Evolutionary conservation across 2,888 invertebrate species (phyloP), one percentile per base, ranked within the genome.

Genomic region (Micoletzkya japonica): DNA sequence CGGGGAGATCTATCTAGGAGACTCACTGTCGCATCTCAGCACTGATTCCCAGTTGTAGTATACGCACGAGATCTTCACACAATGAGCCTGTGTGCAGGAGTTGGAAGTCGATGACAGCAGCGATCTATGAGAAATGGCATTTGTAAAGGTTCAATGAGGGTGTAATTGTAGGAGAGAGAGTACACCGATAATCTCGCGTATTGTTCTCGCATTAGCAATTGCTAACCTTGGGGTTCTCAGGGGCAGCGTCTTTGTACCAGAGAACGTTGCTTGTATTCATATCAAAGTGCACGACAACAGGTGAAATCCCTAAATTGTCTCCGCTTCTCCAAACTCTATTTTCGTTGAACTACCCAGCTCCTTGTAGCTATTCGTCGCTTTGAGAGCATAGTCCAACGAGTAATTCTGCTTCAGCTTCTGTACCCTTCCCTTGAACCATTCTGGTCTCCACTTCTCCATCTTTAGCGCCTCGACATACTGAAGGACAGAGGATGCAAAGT

Each of bases 241-340:
- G 26, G 2, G 14, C n/a, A 2, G 56, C 37, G 26, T 52, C 60
- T 37, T 58, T 52, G n/a, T 69, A 49, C 69, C 69, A 69, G 4
- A 69, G 30, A 26, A 69, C 69, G 24, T 69, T 69, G 2, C 59
- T 69, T 17, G 52, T 59, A 60, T 69, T 69, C 59, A 69, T 50
- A 37, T 69, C 69, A 59, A 69, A 59, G 37, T 69, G 69, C 34
- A 69, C 69, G 28, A 69, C 10, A 1, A 69, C 69, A 20, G 69
- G 69, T 28, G 69, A 60, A 36, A 69, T 58, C 2, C 56, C 69
- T 69, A n/a, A 17, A 69, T 36, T 58, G 36, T n/a, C 17, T 10
- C 37, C 24, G 39, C 32, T 28, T 24, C n/a, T 26, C 6, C n/a
- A n/a, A n/a, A n/a, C n/a, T n/a, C n/a, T n/a, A n/a, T n/a, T n/a